Conservation (phyloP, 2,113 vertebrate genomes). For the Chrysochloris asiatica region DNA sequence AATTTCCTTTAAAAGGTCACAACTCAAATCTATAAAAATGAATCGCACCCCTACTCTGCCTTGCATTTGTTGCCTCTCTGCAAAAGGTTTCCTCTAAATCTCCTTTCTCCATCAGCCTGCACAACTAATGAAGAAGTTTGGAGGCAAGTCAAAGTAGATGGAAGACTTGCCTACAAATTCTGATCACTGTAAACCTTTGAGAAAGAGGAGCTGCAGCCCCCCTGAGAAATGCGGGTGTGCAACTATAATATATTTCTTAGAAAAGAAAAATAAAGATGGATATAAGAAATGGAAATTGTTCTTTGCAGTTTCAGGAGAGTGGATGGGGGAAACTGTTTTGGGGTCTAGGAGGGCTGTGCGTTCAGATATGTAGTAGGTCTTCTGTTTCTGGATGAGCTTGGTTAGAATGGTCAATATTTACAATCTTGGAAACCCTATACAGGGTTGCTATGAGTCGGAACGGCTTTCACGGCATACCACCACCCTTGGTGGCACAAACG, state of each 20-base stretch:
- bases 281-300: not conserved
- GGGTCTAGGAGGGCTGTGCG: rapidly evolving
- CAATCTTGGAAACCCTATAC: too few species aligned
- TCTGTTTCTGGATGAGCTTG: not conserved
- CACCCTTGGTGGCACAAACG: not conserved
- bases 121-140: not conserved
- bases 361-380: rapidly evolving
- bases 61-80: not conserved
- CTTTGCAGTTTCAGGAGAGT: not conserved
- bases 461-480: not conserved
- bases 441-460: too few species aligned
- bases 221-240: not conserved
- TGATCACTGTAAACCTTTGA: not conserved
- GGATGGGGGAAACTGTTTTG: not conserved
- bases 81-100: not conserved
- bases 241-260: not conserved
- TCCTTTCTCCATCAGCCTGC: not conserved
- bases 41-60: not conserved
- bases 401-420: not conserved
- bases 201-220: not conserved
- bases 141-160: not conserved
- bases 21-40: not conserved
- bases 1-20: not conserved
- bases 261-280: not conserved
- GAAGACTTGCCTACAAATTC: not conserved